Evolutionary conservation across 2,888 invertebrate species (phyloP).

Genomic region (Volucella inflata): DNA sequence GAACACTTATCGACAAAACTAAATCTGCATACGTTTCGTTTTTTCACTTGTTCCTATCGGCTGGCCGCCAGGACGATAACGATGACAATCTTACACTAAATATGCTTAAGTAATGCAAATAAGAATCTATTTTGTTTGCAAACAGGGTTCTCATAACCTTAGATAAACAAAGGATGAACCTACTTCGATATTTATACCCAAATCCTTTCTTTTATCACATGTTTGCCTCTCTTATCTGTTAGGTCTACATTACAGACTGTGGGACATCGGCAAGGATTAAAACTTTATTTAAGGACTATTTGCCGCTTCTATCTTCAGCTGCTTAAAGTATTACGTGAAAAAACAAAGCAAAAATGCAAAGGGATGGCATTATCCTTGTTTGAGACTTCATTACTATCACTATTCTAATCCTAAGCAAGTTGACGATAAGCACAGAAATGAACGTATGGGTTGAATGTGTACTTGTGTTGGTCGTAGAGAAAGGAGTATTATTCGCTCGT

Average conservation of each 20-base stretch:
- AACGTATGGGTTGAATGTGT: not conserved
- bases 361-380: slow-evolving; percentile 56
- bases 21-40: slow-evolving; percentile 47
- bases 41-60: not conserved
- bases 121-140: slow-evolving; percentile 75
- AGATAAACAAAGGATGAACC: slow-evolving; percentile 73
- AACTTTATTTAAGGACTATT: slow-evolving; percentile 71
- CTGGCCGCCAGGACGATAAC: not conserved
- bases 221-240: not conserved
- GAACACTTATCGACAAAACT: slow-evolving; percentile 1
- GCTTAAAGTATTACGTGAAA: slow-evolving; percentile 73
- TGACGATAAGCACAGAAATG: slow-evolving; percentile 8
- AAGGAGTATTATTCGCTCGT: slow-evolving; percentile 41
- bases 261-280: slow-evolving; percentile 64
- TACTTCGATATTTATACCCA: slow-evolving; percentile 62
- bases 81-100: slow-evolving; percentile 59
- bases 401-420: slow-evolving; percentile 28
- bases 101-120: slow-evolving; percentile 71
- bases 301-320: slow-evolving; percentile 60
- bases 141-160: slow-evolving; percentile 76
- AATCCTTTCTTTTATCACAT: slow-evolving; percentile 70
- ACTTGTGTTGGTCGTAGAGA: slow-evolving; percentile 6
- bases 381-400: slow-evolving; percentile 50
- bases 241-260: slow-evolving; percentile 1
- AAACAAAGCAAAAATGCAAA: slow-evolving; percentile 49